A percentile compares a stretch with the other conserved stretches of the same genome.
Evolutionary conservation across 2,888 invertebrate genomes (phyloP).

Genomic region (Aradus depressus): DNA sequence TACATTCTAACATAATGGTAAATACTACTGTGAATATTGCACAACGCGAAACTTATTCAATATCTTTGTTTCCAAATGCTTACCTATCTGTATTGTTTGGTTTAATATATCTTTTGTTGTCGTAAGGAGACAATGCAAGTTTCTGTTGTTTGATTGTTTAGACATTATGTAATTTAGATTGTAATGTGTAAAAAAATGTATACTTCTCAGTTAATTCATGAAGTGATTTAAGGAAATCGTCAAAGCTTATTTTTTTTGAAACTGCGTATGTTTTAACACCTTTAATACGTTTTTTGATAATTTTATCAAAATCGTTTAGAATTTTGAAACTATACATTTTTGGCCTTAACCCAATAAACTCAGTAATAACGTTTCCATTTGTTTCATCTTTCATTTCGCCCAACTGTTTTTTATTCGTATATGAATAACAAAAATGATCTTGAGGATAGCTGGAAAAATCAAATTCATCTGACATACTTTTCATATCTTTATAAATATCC

Average conservation of each 20-base stretch:
- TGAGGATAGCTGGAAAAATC: slow-evolving; percentile 32
- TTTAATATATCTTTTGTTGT: slow-evolving; percentile 10
- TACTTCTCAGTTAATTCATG: not conserved
- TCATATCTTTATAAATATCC: slow-evolving; percentile 9
- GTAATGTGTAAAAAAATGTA: slow-evolving; percentile 1
- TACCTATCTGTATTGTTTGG: not conserved
- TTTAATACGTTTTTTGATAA: slow-evolving; percentile 25
- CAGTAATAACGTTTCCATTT: slow-evolving; percentile 32
- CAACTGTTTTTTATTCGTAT: slow-evolving; percentile 30
- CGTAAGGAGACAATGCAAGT: slow-evolving; percentile 3
- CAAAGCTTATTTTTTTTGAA: not conserved
- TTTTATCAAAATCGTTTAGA: slow-evolving; percentile 15
- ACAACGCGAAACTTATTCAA: no score
- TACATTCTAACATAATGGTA: no score
- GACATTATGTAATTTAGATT: slow-evolving; percentile 8
- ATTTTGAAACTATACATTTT: slow-evolving; percentile 30
- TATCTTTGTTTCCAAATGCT: not conserved
- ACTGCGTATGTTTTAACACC: slow-evolving; percentile 11
- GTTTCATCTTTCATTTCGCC: slow-evolving; percentile 35
- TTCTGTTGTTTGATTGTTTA: slow-evolving; percentile 5
- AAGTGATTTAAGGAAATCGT: slow-evolving; percentile 3
- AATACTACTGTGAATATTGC: no score
- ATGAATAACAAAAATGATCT: slow-evolving; percentile 12
- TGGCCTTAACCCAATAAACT: slow-evolving; percentile 33
- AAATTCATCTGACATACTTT: slow-evolving; percentile 26